A percentile compares a stretch with the other conserved stretches of the same genome.
Conservation (phyloP, 2,888 invertebrate genomes). For the Agriopis aurantiaria region DNA sequence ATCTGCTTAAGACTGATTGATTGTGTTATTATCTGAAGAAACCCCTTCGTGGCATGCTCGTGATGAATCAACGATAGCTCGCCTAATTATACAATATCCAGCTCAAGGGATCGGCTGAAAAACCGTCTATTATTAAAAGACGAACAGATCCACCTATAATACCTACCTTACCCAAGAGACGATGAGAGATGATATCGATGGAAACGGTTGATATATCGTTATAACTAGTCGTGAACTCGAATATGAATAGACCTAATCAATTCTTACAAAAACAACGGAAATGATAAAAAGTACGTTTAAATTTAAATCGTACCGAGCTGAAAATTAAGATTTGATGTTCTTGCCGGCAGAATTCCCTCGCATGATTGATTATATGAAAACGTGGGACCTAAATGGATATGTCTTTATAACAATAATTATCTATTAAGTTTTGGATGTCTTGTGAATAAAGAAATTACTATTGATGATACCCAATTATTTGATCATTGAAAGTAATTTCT, state of each 20-base stretch:
- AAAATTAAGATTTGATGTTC: constrained; percentile 54
- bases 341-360: constrained; percentile 64
- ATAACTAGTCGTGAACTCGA: constrained; percentile 31
- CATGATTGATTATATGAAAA: constrained; percentile 63
- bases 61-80: constrained; percentile 2
- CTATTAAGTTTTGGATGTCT: constrained; percentile 32
- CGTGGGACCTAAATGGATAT: constrained; percentile 75
- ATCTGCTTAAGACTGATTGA: not conserved
- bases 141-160: not conserved
- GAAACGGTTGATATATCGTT: constrained; percentile 10
- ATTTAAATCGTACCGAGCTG: constrained; percentile 1
- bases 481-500: constrained; percentile 46
- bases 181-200: constrained; percentile 3
- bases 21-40: not conserved
- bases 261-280: constrained; percentile 34
- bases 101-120: constrained; percentile 14
- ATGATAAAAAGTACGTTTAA: constrained; percentile 31
- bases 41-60: constrained; percentile 14
- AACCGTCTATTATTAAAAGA: constrained; percentile 12
- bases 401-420: constrained; percentile 51
- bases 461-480: constrained; percentile 22
- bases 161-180: not conserved
- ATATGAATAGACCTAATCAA: constrained; percentile 26
- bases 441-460: constrained; percentile 30
- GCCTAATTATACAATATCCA: not conserved